These are phyloP conservation scores for Epistrophe grossulariae DNA, from an alignment of 2,888 invertebrate genomes.

Conservation along the genomic window DNA sequence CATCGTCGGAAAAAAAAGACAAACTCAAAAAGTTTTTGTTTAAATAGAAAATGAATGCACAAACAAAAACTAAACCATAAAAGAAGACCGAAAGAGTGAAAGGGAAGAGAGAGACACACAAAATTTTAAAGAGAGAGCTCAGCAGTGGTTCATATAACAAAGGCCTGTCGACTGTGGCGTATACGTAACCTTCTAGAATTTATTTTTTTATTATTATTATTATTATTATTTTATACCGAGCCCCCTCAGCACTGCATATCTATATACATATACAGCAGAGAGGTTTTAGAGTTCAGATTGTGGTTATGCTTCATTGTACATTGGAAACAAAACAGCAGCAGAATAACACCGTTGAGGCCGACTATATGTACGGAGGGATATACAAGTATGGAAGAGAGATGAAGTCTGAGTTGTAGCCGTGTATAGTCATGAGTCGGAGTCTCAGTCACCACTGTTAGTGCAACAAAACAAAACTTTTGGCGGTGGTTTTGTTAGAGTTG, in stretches of 20 bases:
- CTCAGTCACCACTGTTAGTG: constrained; percentile 55
- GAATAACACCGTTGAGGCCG: constrained; percentile 71
- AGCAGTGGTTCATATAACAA: constrained; percentile 61
- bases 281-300: constrained; percentile 74
- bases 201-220: constrained; percentile 14
- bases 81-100: constrained; percentile 23
- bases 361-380: not conserved
- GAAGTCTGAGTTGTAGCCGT: constrained; percentile 19
- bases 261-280: not conserved
- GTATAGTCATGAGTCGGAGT: not conserved
- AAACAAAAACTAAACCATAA: constrained; percentile 55
- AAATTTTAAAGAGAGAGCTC: constrained; percentile 33
- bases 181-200: constrained; percentile 70
- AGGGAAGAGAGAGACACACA: constrained; percentile 14
- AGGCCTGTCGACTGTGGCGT: constrained; percentile 75
- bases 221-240: constrained; percentile 20
- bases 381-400: constrained; percentile 3
- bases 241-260: not conserved
- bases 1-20: not conserved
- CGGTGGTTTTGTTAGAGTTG: constrained; percentile 61
- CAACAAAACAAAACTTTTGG: constrained; percentile 71
- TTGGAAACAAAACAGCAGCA: constrained; percentile 69
- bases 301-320: constrained; percentile 73
- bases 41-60: constrained; percentile 73
- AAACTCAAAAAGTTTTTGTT: constrained; percentile 72